Percentiles rank a stretch among this genome's conserved stretches.
phyloP scores from a whole-genome alignment of 2,797 vertebrate species.

The Coilia nasus region DNA sequence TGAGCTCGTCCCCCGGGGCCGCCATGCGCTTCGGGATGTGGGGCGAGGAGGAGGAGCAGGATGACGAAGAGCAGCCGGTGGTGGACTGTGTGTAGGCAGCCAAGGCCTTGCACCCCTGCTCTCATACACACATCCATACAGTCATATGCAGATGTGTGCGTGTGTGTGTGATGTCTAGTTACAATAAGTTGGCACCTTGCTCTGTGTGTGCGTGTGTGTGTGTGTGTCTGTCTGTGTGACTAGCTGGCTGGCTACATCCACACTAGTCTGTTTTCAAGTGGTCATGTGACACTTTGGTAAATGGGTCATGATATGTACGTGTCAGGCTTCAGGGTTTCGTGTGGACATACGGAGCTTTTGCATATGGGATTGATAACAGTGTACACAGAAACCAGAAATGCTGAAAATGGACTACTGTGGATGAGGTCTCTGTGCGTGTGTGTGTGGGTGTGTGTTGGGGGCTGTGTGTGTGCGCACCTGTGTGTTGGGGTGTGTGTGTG shows the following conservation, averaged over 20 bases:
- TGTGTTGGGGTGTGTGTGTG: neutral
- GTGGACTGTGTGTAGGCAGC: constrained; percentile 73
- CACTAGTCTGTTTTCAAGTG: too few species aligned
- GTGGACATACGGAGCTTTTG: too few species aligned
- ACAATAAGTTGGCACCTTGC: neutral
- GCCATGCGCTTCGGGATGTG: constrained; percentile 81
- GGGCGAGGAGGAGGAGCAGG: constrained; percentile 75
- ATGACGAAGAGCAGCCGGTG: constrained; percentile 68
- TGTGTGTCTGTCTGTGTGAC: neutral
- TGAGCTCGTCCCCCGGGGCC: constrained; percentile 64
- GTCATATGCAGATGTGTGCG: neutral
- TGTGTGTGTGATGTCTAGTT: neutral
- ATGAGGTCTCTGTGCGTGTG: too few species aligned
- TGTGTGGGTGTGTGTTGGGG: too few species aligned
- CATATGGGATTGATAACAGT: too few species aligned
- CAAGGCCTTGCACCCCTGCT: neutral
- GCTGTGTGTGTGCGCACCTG: too few species aligned
- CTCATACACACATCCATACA: neutral
- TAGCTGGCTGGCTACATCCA: neutral
- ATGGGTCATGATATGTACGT: too few species aligned
- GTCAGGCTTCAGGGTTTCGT: too few species aligned
- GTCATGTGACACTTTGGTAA: too few species aligned
- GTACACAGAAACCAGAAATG: too few species aligned
- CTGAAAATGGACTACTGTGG: too few species aligned
- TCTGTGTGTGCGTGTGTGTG: neutral